phyloP scores from a whole-genome alignment of 2,888 invertebrate species.

The Pollenia griseotomentosa region DNA sequence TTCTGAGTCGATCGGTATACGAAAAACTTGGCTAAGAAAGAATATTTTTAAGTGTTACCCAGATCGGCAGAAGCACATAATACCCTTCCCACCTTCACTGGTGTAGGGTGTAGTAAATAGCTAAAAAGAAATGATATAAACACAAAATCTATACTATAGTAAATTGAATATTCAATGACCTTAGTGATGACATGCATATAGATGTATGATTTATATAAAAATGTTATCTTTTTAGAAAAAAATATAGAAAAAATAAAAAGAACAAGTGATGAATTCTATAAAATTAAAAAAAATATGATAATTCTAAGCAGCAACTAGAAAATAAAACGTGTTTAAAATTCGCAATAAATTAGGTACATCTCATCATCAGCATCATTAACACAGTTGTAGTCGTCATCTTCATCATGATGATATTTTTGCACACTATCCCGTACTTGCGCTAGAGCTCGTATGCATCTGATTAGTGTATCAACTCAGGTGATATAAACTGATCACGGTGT shows the following conservation, averaged over 20 bases:
- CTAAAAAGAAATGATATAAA: slow-evolving; percentile 53
- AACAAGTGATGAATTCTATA: slow-evolving; percentile 23
- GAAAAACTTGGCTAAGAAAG: too few relatives aligned
- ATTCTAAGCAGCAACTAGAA: slow-evolving; percentile 41
- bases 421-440: slow-evolving; percentile 10
- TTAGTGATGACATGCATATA: slow-evolving; percentile 60
- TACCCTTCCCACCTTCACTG: too few relatives aligned
- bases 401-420: slow-evolving; percentile 14
- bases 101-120: neutral
- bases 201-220: slow-evolving; percentile 43
- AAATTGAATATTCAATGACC: slow-evolving; percentile 62
- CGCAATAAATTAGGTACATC: slow-evolving; percentile 25
- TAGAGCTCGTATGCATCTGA: slow-evolving; percentile 46
- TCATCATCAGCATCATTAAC: neutral
- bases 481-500: slow-evolving; percentile 57
- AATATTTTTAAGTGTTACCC: too few relatives aligned
- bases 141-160: slow-evolving; percentile 16
- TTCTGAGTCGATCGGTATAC: too few relatives aligned
- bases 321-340: slow-evolving; percentile 39
- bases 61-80: too few relatives aligned
- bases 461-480: slow-evolving; percentile 54
- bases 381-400: neutral
- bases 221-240: neutral
- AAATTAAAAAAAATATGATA: slow-evolving; percentile 19
- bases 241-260: neutral